Evolutionary conservation across 2,797 vertebrate genomes (phyloP), one percentile per base, ranked within the genome.

Genomic region (Hippopotamyrus pictus): DNA sequence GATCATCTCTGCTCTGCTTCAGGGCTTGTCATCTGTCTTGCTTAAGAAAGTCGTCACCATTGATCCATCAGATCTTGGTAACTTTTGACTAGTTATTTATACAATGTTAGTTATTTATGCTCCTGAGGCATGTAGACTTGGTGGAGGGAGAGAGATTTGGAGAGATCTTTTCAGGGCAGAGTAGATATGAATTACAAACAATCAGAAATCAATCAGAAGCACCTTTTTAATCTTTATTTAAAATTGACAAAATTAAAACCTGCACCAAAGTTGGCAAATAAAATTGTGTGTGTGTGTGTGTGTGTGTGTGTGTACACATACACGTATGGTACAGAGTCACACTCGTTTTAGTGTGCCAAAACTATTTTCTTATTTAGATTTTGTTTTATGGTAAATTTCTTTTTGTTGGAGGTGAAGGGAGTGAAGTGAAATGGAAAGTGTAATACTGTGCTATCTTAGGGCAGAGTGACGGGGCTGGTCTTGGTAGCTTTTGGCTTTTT

Each of bases 231-330:
- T 92, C 88, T 92, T 87, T 91, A 89, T 54, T 88, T 90, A 92
- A 93, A 91, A 62, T 44, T 22, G 76, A 90, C 90, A 93, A 44
- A 41, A 62, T 22, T 90, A 86, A 90, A 90, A 93, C 93, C 88
- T 91, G 93, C 93, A 92, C 94, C 94, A 95, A 95, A 96, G 94
- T 93, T 94, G 90, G 59, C 87, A 57, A 90, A 90, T 90, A 76
- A 69, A 86, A 89, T 29, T 92, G 94, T 95, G 94, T 93, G 95
- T 95, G 93, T 95, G 92, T 95, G 93, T 95, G 91, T 93, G 90
- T 65, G 90, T 92, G 94, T 95, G 57, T 94, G 91, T 95, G 92
- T 95, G 93, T 95, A 91, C 93, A 90, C 14, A 3, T 2, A 29
- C 59, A 65, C 62, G 95, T 95, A 95, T 93, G 95, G 94, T 96